Conservation (phyloP, 2,113 vertebrate genomes). For the Odocoileus hemionus region DNA sequence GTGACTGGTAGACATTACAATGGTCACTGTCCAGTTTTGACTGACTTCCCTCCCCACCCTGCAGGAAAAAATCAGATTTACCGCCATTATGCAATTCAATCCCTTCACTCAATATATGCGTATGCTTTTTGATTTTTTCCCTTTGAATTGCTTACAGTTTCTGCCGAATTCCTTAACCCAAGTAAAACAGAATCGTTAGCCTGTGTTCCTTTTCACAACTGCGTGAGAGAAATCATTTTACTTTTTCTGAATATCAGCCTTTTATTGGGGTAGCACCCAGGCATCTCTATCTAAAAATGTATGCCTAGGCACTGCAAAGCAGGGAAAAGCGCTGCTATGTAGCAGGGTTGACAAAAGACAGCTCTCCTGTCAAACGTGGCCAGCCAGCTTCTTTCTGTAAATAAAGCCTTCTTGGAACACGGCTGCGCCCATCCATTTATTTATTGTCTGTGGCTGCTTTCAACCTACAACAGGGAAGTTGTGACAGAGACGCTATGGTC, state of each 20-base stretch:
- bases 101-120: neutral
- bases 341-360: neutral
- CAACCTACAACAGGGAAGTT: neutral
- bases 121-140: neutral
- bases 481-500: neutral
- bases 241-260: neutral
- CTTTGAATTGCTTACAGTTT: slow-evolving; percentile 14
- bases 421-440: neutral
- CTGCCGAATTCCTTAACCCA: neutral
- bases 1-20: neutral
- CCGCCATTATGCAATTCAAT: slow-evolving; percentile 2
- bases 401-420: slow-evolving; percentile 31
- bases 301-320: neutral
- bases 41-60: neutral
- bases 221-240: neutral
- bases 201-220: neutral
- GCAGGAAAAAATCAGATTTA: neutral
- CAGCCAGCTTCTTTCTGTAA: neutral
- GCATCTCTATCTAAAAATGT: slow-evolving; percentile 10
- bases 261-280: neutral
- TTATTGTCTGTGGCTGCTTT: neutral
- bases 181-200: neutral
- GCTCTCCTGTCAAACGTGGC: neutral
- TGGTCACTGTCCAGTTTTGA: neutral
- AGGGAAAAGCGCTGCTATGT: neutral